These are phyloP conservation scores for Microcebus ravelobensis DNA, from an alignment of 2,113 vertebrate species.

Conservation along the genomic window DNA sequence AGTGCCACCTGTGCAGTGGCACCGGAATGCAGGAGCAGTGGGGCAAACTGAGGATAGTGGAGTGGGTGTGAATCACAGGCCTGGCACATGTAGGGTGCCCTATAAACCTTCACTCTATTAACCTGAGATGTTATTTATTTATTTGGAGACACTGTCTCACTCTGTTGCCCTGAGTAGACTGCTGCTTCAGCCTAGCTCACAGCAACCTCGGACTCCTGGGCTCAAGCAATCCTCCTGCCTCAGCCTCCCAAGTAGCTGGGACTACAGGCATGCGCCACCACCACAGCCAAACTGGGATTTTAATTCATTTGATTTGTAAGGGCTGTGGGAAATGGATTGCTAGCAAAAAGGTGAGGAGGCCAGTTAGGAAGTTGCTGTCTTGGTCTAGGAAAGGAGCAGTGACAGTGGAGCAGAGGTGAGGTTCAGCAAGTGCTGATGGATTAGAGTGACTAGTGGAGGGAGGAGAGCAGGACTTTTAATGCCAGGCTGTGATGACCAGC, in stretches of 20 bases:
- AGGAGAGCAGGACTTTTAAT: not conserved
- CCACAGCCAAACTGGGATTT: not conserved
- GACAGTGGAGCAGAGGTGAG: not conserved
- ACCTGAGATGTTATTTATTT: not conserved
- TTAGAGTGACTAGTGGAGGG: not conserved
- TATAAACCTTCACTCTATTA: not conserved
- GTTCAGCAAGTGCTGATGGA: not conserved
- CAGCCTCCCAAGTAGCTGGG: too few relatives aligned
- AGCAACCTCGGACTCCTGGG: too few relatives aligned
- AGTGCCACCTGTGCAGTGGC: not conserved
- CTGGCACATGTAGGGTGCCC: not conserved
- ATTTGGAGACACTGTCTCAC: too few relatives aligned
- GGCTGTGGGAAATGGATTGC: not conserved
- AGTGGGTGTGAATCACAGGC: not conserved
- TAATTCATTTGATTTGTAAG: not conserved
- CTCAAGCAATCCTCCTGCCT: too few relatives aligned
- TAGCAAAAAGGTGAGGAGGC: not conserved
- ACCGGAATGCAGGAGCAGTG: not conserved
- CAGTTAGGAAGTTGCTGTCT: not conserved
- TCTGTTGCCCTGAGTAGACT: too few relatives aligned
- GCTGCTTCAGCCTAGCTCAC: too few relatives aligned
- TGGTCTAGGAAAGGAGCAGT: not conserved
- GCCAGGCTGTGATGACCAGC: not conserved
- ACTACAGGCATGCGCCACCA: too few relatives aligned
- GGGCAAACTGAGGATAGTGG: not conserved